A percentile compares a stretch with the other conserved stretches of the same genome.
These are phyloP conservation scores for Ptychadena robeensis DNA, from an alignment of 2,797 vertebrate genomes.

Conservation along the genomic window DNA sequence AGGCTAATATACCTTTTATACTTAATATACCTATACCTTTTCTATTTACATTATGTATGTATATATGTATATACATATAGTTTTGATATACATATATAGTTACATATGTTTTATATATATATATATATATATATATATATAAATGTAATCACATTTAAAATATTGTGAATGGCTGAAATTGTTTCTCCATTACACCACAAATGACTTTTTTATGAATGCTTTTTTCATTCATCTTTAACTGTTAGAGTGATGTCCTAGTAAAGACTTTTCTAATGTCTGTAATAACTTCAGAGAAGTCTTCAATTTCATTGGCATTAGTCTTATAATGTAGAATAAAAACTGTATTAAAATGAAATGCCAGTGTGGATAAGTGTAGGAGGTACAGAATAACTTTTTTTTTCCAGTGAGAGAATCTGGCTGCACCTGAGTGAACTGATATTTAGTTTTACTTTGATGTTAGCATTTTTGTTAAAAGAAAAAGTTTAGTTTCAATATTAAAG, in stretches of 20 bases:
- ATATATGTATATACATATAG: too few species aligned
- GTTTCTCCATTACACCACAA: neutral
- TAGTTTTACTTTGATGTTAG: constrained; percentile 12
- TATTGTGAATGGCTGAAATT: too few species aligned
- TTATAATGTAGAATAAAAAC: neutral
- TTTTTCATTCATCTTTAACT: neutral
- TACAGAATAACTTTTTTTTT: constrained; percentile 6
- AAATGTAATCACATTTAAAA: too few species aligned
- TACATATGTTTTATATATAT: too few species aligned
- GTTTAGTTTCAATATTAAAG: neutral
- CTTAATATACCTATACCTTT: too few species aligned
- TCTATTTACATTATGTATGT: too few species aligned
- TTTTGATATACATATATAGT: too few species aligned
- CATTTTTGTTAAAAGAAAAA: constrained; percentile 18
- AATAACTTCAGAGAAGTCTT: neutral
- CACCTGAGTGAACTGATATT: constrained; percentile 42
- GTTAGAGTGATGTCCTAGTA: neutral
- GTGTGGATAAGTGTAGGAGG: constrained; percentile 5
- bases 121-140: too few species aligned
- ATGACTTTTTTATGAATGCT: neutral
- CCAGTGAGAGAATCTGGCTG: constrained; percentile 7
- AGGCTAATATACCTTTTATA: too few species aligned
- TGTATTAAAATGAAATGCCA: constrained; percentile 40
- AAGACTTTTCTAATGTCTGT: neutral
- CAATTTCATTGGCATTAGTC: neutral